phyloP scores from a whole-genome alignment of 2,888 invertebrate genomes.

The Muschampia plurimacula region DNA sequence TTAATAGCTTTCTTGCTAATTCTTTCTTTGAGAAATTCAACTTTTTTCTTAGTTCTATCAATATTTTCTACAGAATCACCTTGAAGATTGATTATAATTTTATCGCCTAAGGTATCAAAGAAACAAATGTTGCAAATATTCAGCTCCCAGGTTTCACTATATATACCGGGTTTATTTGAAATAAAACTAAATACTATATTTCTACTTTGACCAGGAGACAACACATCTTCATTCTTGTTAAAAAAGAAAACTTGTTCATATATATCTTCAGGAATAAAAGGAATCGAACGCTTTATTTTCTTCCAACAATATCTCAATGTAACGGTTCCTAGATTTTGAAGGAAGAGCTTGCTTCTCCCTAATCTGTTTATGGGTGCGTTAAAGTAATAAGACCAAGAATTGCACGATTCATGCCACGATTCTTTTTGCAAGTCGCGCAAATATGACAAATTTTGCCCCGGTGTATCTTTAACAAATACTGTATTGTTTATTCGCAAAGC shows the following conservation, averaged over 20 bases:
- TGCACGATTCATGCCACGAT: conserved; percentile 61
- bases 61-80: conserved; percentile 68
- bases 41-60: conserved; percentile 51
- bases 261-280: conserved; percentile 62
- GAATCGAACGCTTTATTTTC: conserved; percentile 61
- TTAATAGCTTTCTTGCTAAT: conserved; percentile 58
- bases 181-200: conserved; percentile 79
- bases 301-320: conserved; percentile 81
- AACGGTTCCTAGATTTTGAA: conserved; percentile 83
- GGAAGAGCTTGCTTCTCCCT: conserved; percentile 65
- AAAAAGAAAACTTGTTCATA: conserved; percentile 82
- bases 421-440: conserved; percentile 56
- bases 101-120: conserved; percentile 60
- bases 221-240: conserved; percentile 82
- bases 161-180: conserved; percentile 66
- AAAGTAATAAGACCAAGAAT: conserved; percentile 75
- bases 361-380: conserved; percentile 64
- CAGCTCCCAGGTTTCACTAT: conserved; percentile 79
- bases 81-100: conserved; percentile 63
- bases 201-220: conserved; percentile 80
- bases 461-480: conserved; percentile 61
- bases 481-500: conserved; percentile 73
- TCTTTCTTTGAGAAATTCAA: conserved; percentile 55
- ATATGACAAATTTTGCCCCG: conserved; percentile 53
- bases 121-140: conserved; percentile 72